Base-by-base conservation (phyloP, 1,140 invertebrate species). In the Drosophila bifasciata region DNA sequence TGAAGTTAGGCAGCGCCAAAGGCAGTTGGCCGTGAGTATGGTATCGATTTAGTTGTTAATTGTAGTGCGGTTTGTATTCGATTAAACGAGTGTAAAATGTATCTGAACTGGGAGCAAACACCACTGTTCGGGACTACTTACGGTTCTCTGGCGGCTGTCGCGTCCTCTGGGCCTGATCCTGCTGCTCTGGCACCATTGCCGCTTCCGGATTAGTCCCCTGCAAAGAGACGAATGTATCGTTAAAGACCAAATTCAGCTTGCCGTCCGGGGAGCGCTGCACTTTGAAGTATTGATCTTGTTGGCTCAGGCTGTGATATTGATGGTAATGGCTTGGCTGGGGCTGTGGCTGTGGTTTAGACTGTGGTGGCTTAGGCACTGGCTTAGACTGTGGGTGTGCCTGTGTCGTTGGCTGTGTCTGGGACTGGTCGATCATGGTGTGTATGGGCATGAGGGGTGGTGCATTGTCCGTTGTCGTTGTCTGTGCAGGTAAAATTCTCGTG, bases 171-270 rank as follows among this genome's bases (percentile, higher is more conserved):
- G 19, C 13, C 36, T 4, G 23, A 16, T 36, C 2, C 21, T 70
- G 77, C 11, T 44, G 57, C 17, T 60, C 56, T 4, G 48, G 32
- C 32, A 36, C 5, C 32, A 11, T 32, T 11, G 9, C 9, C 28
- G 32, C 8, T 36, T 11, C 3, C 8, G 49, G 5, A 4, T 28
- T 46, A 2, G 62, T 53, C 17, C 11, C 41, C 88, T 90, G 89
- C 63, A 83, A 89, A 72, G 79, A 88, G 45, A 90, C 64, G 59
- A 85, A 68, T 41, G 81, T 79, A 72, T 91, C 70, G 67, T 91
- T 90, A 90, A 89, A 91, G 73, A 91, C 83, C 32, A 91, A 62
- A 79, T 79, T 91, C 74, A 91, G 81, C 88, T 91, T 91, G 63
- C 90, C 90, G 63, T 91, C 84, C 62, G 90, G 90, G 53, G 89